Evolutionary conservation across 2,797 vertebrate species (phyloP).

Genomic region (Pseudotriccus pelzelni): DNA sequence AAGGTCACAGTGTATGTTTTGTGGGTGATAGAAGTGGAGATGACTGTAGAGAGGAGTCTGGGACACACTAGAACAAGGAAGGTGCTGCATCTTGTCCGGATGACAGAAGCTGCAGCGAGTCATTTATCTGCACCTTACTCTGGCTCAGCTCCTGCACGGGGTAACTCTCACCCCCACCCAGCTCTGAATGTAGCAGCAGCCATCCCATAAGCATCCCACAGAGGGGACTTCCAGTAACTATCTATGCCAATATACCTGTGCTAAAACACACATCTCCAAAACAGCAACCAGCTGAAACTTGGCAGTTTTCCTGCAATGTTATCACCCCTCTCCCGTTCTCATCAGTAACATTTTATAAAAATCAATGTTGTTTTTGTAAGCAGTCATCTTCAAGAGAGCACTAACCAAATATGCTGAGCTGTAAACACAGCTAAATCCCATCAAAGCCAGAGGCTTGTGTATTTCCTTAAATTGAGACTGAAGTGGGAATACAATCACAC

Average conservation of each 20-base stretch:
- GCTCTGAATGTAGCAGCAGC: not conserved
- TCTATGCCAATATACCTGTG: not conserved
- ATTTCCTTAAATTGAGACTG: not conserved
- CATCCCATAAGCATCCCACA: not conserved
- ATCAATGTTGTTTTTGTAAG: not conserved
- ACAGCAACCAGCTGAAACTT: fast-evolving
- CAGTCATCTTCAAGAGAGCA: not conserved
- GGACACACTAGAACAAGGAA: fast-evolving
- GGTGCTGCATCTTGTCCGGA: not conserved
- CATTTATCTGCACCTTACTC: not conserved
- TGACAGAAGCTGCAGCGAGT: not conserved
- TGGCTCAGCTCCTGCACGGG: not conserved
- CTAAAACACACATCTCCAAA: not conserved
- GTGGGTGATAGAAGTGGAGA: not conserved
- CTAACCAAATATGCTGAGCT: not conserved
- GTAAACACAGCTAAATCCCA: not conserved
- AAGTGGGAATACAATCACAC: not conserved
- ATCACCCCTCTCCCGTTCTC: not conserved
- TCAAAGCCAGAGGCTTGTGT: not conserved
- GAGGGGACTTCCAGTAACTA: not conserved
- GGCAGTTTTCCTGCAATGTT: not conserved
- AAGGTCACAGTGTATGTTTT: not conserved
- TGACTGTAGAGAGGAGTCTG: not conserved
- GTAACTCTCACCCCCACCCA: not conserved
- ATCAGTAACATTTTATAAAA: not conserved